Base-by-base conservation (phyloP, 2,888 invertebrate species). In the Pristionchus fissidentatus region DNA sequence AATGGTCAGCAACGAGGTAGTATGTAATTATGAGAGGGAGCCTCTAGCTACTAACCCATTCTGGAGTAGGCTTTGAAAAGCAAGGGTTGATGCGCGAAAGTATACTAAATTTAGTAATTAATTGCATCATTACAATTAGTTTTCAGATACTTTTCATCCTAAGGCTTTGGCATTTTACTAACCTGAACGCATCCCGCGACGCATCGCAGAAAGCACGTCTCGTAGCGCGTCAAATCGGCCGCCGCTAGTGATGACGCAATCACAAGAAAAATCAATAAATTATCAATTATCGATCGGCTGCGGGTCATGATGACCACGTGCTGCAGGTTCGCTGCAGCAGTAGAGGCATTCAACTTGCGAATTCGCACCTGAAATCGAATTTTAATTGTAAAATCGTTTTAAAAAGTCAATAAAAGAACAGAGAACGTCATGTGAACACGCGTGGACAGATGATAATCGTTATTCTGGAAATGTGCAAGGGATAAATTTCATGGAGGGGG, bases 201-300 rank as follows among this genome's bases (percentile, higher is more conserved):
- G n/a, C 80, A 80, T 55, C 80, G 41, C 43, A 80, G 43, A 29
- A 60, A 80, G 62, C 80, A 80, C 62, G 46, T 60, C 80, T 80
- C 80, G 62, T 80, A 80, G 15, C 80, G 80, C 0, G 80, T 80
- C 26, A 80, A 8, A 29, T 60, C 80, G 1, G 41, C 80, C 1
- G 43, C 1, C 3, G 38, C 32, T 10, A 49, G 19, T 7, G 10
- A 46, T 0, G 75, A 46, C 4, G 75, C 49, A 26, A 75, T 29
- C 7, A 75, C 0, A 10, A 46, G 29, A 10, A n/a, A n/a, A 66
- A 38, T 2, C 35, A 32, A 15, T 13, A 41, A 38, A 41, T 8
- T 66, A 66, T 66, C 66, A 38, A 66, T 66, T 73, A 7, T 32
- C 10, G 43, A 41, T 41, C 75, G 29, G 26, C 29, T 8, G 41